Evolutionary conservation across 2,113 vertebrate genomes (phyloP).

Genomic region (Ceyx melanurus): DNA sequence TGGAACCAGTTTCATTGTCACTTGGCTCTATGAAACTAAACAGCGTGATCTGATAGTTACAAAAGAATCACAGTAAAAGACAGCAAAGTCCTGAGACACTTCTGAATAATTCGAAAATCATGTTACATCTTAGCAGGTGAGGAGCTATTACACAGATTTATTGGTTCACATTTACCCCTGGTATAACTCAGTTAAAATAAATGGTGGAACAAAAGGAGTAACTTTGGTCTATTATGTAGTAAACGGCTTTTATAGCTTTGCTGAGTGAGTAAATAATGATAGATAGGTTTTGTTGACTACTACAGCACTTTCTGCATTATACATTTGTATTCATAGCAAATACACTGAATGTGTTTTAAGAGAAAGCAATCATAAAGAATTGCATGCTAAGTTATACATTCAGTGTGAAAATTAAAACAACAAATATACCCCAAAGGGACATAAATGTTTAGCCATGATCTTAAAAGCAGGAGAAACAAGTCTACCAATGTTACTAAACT

Average conservation of each 20-base stretch:
- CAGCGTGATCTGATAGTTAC: fast-evolving
- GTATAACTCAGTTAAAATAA: conserved; percentile 43
- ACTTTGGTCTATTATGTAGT: conserved; percentile 8
- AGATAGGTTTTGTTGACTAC: not conserved
- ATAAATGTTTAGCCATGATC: not conserved
- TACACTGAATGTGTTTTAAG: not conserved
- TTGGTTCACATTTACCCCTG: not conserved
- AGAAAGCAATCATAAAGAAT: not conserved
- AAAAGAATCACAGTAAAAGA: not conserved
- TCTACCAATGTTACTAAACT: not conserved
- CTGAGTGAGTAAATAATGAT: conserved; percentile 37
- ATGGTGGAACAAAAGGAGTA: conserved; percentile 27
- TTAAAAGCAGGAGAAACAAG: not conserved
- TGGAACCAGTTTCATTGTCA: not conserved
- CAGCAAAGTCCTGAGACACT: not conserved
- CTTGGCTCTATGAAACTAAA: not conserved
- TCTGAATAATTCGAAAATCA: not conserved
- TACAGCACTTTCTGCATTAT: not conserved
- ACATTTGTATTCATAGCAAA: conserved; percentile 20
- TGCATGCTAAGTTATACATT: not conserved
- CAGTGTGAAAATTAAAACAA: conserved; percentile 20
- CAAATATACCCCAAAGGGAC: conserved; percentile 1
- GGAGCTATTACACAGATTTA: conserved; percentile 15
- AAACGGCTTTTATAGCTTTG: conserved; percentile 1
- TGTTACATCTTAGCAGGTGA: not conserved